Conservation (phyloP, 1,140 invertebrate genomes). For the Sitobion miscanthi region DNA sequence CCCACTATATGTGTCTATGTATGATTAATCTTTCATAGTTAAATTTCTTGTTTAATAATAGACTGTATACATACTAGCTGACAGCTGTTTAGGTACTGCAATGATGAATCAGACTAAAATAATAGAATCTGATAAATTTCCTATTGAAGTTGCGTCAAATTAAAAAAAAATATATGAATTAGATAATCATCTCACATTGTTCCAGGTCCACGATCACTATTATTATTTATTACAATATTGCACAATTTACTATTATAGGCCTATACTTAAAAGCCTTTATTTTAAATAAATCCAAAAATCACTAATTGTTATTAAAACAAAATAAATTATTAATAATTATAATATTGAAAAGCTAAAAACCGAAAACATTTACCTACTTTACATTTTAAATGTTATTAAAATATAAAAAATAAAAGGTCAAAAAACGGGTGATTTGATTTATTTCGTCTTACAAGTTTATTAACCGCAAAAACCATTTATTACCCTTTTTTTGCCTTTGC, state of each 20-base stretch:
- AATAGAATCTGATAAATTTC: not conserved
- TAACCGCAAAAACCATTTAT: not conserved
- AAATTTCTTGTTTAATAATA: not conserved
- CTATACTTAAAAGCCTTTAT: not conserved
- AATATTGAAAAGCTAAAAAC: too few species aligned
- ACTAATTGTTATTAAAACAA: not conserved
- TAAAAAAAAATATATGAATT: not conserved
- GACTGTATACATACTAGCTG: not conserved
- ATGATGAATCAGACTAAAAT: not conserved
- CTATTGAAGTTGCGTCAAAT: not conserved
- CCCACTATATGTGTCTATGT: too few species aligned
- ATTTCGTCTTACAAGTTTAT: not conserved
- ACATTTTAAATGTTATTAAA: not conserved
- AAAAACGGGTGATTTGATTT: not conserved
- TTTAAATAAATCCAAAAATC: not conserved
- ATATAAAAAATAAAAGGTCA: not conserved
- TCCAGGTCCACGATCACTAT: not conserved
- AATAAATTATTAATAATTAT: not conserved
- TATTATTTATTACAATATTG: not conserved
- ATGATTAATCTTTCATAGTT: not conserved
- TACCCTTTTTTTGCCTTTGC: not conserved
- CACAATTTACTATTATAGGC: not conserved
- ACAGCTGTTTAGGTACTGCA: not conserved
- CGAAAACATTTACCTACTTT: not conserved
- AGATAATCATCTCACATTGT: too few species aligned